Base-by-base conservation (phyloP, 1,140 invertebrate species). In the Cyrtorhinus lividipennis region DNA sequence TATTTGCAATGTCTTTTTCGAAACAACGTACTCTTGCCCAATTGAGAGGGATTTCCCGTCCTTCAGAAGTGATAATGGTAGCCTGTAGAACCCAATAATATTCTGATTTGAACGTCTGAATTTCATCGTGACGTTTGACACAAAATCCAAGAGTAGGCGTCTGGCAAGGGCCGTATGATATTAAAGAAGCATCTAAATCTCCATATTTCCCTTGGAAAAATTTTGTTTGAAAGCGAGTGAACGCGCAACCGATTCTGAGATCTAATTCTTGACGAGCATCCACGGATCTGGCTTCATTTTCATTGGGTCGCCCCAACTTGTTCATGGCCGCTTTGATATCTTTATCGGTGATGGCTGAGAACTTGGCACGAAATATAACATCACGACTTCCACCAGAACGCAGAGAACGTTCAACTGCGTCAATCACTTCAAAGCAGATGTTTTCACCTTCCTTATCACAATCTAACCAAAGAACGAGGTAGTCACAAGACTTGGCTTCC, bases 361-460 rank as follows among this genome's bases (percentile, higher is more conserved):
- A 99, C 68, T 85, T 83, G 0, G 97, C 95, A 64, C 97, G 78
- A 74, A 83, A 97, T 62, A 88, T 84, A 48, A 80, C 80, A 73
- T 86, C 73, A 26, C 18, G 13, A 10, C 27, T 13, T 1, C 18
- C 13, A 80, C 81, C 71, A 77, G 79, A 30, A n/a, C 27, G 24
- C 1, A 59, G 25, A 12, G 58, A 18, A n/a, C 38, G 24, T 30
- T 81, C 73, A 1, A 84, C 79, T 66, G 78, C 76, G 70, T 83
- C 78, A 64, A 89, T 83, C 53, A 98, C 94, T 83, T 98, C 95
- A 79, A 93, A 98, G 73, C 96, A 99, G 71, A 99, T 99, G 76
- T 99, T 99, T 80, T 98, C 95, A 58, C 97, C 97, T 79, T 99
- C 97, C 77, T 98, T 99, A 75, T 99, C 97, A 79, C 97, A 99